phyloP scores from a whole-genome alignment of 1,140 invertebrate species.

The Lepidurus packardi region DNA sequence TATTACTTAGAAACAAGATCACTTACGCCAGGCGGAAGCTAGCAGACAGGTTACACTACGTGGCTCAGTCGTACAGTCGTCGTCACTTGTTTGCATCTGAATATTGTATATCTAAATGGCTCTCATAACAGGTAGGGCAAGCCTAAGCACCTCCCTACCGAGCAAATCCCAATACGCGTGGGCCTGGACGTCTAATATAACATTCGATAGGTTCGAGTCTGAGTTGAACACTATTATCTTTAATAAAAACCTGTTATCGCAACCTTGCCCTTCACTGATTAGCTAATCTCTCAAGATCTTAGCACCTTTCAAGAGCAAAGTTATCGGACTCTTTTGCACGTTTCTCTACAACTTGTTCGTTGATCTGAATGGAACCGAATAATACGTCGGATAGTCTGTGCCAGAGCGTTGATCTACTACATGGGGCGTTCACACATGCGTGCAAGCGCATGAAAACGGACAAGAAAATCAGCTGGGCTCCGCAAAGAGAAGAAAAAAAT shows the following conservation, averaged over 20 bases:
- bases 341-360: neutral
- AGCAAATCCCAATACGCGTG: no score
- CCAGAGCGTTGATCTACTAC: neutral
- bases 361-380: neutral
- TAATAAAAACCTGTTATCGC: no score
- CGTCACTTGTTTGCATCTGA: constrained; percentile 18
- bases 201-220: no score
- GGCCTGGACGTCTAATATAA: no score
- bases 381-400: neutral
- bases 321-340: no score
- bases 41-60: neutral
- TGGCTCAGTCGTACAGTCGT: neutral
- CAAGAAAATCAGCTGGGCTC: neutral
- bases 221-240: no score
- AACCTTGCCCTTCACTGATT: no score
- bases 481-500: neutral
- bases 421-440: neutral
- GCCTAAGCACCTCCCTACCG: neutral
- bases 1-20: neutral
- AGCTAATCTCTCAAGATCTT: no score
- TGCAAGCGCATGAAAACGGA: neutral
- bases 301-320: no score
- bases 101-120: neutral
- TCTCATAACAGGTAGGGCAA: neutral
- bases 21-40: neutral